Evolutionary conservation across 1,140 invertebrate species (phyloP), one percentile per base, ranked within the genome.

Genomic region (Bombus ignitus): DNA sequence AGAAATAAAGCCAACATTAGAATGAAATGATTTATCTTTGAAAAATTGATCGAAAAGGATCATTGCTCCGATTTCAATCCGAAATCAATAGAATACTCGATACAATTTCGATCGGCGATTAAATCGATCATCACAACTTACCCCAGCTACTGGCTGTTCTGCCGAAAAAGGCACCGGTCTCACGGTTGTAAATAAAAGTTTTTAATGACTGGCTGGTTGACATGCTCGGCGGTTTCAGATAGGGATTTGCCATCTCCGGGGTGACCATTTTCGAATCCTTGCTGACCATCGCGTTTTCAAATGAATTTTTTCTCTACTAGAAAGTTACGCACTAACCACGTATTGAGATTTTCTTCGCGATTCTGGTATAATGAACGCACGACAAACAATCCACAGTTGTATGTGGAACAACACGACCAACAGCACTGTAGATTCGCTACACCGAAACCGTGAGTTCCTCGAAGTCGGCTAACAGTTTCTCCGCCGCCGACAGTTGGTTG

Each of bases 71-170:
- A 37, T 68, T 37, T 68, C 35, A 25, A 68, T 68, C 2, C 35
- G 18, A 22, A 37, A 37, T 47, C 3, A 13, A 71, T 25, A 25
- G 9, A 71, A 71, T 13, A 25, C 2, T 37, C 65, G 12, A 35
- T 37, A 25, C 3, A n/a, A n/a, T 66, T 66, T 68, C 32, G 32
- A 35, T 35, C 15, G 35, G 35, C 15, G 13, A 35, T 22, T 9
- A 32, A 0, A 35, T 68, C 8, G 18, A 22, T 18, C n/a, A 35
- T 68, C 6, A 4, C 42, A 72, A 74, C 96, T 97, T 96, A 98
- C 97, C 97, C 97, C 97, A 98, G 93, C 97, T 97, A 91, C 95
- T 93, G 57, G 96, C 96, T 84, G 97, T 97, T 91, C 97, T 95
- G 85, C 97, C 97, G 90, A 98, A 95, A 91, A 97, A 96, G n/a